Evolutionary conservation across 2,113 vertebrate genomes (phyloP), one percentile per base, ranked within the genome.

Genomic region (Epinephelus fuscoguttatus): DNA sequence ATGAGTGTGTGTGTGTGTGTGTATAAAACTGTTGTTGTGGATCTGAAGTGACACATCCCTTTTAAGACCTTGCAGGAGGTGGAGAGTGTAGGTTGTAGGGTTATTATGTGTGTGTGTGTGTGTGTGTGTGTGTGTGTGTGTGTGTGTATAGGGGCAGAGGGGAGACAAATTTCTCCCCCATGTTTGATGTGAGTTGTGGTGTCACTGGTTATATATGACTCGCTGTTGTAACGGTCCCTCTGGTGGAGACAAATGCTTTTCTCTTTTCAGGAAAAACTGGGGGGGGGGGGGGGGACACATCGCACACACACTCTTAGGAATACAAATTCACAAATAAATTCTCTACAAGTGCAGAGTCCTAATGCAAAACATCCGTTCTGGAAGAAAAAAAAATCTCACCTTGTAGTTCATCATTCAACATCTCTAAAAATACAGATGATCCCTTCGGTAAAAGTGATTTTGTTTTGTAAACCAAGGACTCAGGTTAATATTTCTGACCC

Each of bases 21-120:
- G 42, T 57, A 12, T 62, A 23, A 47, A 72, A 71, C 50, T 53
- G 71, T 75, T 80, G n/a, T 70, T 61, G 63, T 50, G 76, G 49
- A 80, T 82, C 74, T 73, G 64, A 87, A 75, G 75, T 59, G 78
- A 64, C 56, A 82, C 66, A 63, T 87, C 45, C 71, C 27, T 80
- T 81, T 78, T 57, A 57, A 78, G 81, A 82, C 30, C 52, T 78
- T 74, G 42, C 40, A 81, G 45, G 21, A 40, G 30, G 59, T 72
- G 42, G 13, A 55, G 27, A 47, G 52, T 55, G 61, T 47, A 53
- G 10, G 42, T 50, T 82, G 73, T 21, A 67, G 27, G 52, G 49
- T 13, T 37, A 37, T 37, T 71, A 6, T 73, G 12, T 72, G 62
- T 19, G 52, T 49, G 14, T 70, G 23, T 52, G 49, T 64, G 70